phyloP scores from a whole-genome alignment of 2,113 vertebrate genomes.

The Aleadryas rufinucha region DNA sequence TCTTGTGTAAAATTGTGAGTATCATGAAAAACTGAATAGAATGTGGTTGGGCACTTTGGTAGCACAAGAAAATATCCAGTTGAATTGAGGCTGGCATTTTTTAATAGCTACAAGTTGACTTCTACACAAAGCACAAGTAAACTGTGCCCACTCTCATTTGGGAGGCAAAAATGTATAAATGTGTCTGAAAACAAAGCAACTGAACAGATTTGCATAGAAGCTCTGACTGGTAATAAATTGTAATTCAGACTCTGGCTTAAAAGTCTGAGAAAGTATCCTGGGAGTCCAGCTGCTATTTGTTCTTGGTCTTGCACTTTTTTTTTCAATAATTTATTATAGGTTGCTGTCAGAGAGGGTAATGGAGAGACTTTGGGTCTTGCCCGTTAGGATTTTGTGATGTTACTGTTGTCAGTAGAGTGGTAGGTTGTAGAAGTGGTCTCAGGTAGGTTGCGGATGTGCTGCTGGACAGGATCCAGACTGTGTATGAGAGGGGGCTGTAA shows the following conservation, averaged over 20 bases:
- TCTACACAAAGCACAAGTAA: not conserved
- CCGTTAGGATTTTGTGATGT: accelerated
- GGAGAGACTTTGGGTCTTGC: not conserved
- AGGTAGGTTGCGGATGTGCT: not conserved
- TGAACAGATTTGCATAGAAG: not conserved
- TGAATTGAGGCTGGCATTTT: not conserved
- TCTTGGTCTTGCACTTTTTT: not conserved
- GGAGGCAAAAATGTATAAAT: not conserved
- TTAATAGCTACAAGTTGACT: not conserved
- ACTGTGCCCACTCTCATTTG: not conserved
- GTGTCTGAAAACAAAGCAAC: not conserved
- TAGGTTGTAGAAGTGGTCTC: not conserved
- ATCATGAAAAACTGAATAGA: not conserved
- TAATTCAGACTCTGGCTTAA: not conserved
- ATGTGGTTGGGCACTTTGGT: not conserved
- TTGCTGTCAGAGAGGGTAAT: not conserved
- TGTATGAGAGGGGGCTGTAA: not conserved
- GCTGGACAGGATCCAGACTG: not conserved
- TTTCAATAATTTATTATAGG: not conserved
- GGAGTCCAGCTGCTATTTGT: not conserved
- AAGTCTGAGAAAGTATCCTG: not conserved
- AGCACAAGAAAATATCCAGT: not conserved
- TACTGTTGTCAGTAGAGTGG: not conserved
- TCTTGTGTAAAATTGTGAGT: not conserved
- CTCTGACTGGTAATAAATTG: not conserved